Evolutionary conservation across 1,140 invertebrate genomes (phyloP).

Genomic region (Micrasema minimum): DNA sequence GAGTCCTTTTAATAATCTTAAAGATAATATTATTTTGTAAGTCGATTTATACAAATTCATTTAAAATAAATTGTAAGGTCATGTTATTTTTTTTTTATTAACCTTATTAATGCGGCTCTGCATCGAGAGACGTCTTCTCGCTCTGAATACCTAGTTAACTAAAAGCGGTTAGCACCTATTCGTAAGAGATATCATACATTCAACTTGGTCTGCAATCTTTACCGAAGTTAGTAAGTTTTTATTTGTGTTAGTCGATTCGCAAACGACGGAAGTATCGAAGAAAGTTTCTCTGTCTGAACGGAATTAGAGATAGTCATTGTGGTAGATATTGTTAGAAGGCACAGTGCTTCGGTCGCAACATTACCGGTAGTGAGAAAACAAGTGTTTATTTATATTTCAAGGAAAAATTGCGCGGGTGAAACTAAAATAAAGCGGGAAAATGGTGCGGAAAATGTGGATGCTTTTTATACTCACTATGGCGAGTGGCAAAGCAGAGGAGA

Average conservation of each 20-base stretch:
- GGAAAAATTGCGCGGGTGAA: background rate
- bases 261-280: constrained; percentile 45
- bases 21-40: too few relatives aligned
- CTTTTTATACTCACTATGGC: constrained; percentile 51
- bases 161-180: constrained; percentile 45
- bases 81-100: too few relatives aligned
- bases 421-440: constrained; percentile 20
- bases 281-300: constrained; percentile 33
- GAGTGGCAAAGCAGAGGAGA: constrained; percentile 45
- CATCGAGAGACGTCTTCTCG: constrained; percentile 34
- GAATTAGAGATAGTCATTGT: background rate
- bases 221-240: constrained; percentile 17
- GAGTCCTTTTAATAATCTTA: too few relatives aligned
- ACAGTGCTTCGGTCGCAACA: background rate
- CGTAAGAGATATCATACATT: constrained; percentile 17
- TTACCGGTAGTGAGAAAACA: too few relatives aligned
- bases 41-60: background rate
- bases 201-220: constrained; percentile 31
- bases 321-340: background rate
- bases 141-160: constrained; percentile 48
- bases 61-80: background rate
- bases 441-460: constrained; percentile 51
- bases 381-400: too few relatives aligned
- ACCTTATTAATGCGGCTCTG: constrained; percentile 5
- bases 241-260: constrained; percentile 12